Conservation (phyloP, 2,888 invertebrate species). For the Charanyca ferruginea region DNA sequence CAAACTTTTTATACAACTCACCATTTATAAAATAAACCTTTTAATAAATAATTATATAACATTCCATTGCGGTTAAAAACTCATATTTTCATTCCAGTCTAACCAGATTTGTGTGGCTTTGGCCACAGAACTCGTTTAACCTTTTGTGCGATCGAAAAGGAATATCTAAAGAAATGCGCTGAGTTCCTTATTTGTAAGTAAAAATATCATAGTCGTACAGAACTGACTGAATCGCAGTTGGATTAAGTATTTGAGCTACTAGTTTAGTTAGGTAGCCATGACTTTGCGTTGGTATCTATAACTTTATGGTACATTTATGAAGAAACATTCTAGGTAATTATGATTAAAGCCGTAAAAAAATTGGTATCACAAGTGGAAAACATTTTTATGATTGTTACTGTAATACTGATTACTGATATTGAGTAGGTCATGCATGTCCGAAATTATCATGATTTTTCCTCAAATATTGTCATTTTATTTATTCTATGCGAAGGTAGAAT, state of each 20-base stretch:
- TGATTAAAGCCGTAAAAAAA: neutral
- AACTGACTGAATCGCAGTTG: constrained; percentile 20
- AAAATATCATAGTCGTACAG: constrained; percentile 38
- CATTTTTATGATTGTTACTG: neutral
- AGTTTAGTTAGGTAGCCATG: neutral
- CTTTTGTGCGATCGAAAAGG: constrained; percentile 55
- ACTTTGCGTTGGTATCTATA: neutral
- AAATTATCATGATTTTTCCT: constrained; percentile 33
- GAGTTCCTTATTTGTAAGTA: constrained; percentile 45
- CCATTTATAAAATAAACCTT: constrained; percentile 54
- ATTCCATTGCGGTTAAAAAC: constrained; percentile 48
- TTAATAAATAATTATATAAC: constrained; percentile 57
- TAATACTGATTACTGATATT: neutral
- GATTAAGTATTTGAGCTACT: constrained; percentile 9
- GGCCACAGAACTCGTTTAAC: constrained; percentile 46
- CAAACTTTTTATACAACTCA: constrained; percentile 52
- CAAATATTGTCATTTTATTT: constrained; percentile 45
- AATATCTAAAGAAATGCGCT: constrained; percentile 50
- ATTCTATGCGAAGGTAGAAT: constrained; percentile 43
- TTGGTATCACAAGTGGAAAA: too few relatives aligned
- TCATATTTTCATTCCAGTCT: constrained; percentile 54
- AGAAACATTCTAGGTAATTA: too few relatives aligned
- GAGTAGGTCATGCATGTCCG: neutral
- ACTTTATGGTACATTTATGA: neutral
- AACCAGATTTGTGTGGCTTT: constrained; percentile 48